A percentile compares a stretch with the other conserved stretches of the same genome.
Evolutionary conservation across 2,113 vertebrate genomes (phyloP).

Genomic region (Diadophis punctatus): DNA sequence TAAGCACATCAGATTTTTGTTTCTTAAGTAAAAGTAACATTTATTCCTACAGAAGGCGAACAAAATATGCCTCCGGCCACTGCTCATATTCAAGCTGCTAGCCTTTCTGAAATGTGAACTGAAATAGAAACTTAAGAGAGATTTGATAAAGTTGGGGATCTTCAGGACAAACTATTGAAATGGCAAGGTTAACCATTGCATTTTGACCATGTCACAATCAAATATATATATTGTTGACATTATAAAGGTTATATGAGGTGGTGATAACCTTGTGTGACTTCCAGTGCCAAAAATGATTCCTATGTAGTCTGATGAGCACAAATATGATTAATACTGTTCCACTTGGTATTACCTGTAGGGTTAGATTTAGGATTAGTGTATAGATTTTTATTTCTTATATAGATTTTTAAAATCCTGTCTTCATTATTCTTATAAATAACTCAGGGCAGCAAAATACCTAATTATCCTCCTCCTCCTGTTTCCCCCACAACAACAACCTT

Average conservation of each 20-base stretch:
- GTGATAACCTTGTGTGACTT: not conserved
- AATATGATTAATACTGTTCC: not conserved
- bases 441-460: not conserved
- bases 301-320: not conserved
- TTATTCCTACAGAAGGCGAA: not conserved
- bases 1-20: not conserved
- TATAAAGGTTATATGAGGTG: not conserved
- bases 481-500: not conserved
- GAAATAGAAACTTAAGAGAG: not conserved
- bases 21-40: not conserved
- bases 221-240: not conserved
- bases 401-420: not conserved
- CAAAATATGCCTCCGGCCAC: not conserved
- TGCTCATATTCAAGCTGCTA: not conserved
- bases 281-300: not conserved
- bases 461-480: not conserved
- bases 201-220: not conserved
- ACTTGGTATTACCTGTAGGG: not conserved
- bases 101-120: not conserved
- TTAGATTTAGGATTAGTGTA: not conserved
- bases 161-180: not conserved
- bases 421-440: not conserved
- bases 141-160: not conserved
- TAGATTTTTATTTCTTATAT: not conserved
- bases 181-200: not conserved